Evolutionary conservation across 2,113 vertebrate species (phyloP).

Genomic region (Vanacampus margaritifer): DNA sequence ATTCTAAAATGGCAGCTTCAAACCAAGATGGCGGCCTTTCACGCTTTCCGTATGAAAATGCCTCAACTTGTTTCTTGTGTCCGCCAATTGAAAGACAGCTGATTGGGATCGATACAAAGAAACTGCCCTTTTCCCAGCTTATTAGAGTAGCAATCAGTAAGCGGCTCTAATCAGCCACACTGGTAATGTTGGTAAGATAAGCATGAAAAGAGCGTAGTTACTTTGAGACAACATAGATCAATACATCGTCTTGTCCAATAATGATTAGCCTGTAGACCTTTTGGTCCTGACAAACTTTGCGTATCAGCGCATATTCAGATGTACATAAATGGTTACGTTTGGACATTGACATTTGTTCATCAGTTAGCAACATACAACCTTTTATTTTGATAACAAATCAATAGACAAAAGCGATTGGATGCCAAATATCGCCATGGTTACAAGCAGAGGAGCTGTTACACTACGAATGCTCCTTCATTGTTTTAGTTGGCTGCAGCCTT

Average conservation of each 20-base stretch:
- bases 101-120: constrained; percentile 40
- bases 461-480: not conserved
- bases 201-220: constrained; percentile 30
- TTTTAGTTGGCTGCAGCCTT: not conserved
- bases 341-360: constrained; percentile 14
- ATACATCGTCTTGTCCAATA: constrained; percentile 42
- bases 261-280: constrained; percentile 32
- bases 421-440: constrained; percentile 36
- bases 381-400: constrained; percentile 40
- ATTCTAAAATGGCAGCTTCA: not conserved
- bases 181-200: constrained; percentile 47
- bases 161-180: constrained; percentile 44
- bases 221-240: constrained; percentile 32
- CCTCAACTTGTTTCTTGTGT: not conserved
- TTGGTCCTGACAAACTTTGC: constrained; percentile 12
- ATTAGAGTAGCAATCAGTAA: constrained; percentile 40
- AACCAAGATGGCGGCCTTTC: not conserved
- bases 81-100: constrained; percentile 37
- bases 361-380: constrained; percentile 31
- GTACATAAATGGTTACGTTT: constrained; percentile 27
- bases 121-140: constrained; percentile 38
- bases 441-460: constrained; percentile 10
- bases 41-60: not conserved
- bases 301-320: not conserved
- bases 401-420: constrained; percentile 31